phyloP scores from a whole-genome alignment of 2,113 vertebrate genomes.

The Excalfactoria chinensis region DNA sequence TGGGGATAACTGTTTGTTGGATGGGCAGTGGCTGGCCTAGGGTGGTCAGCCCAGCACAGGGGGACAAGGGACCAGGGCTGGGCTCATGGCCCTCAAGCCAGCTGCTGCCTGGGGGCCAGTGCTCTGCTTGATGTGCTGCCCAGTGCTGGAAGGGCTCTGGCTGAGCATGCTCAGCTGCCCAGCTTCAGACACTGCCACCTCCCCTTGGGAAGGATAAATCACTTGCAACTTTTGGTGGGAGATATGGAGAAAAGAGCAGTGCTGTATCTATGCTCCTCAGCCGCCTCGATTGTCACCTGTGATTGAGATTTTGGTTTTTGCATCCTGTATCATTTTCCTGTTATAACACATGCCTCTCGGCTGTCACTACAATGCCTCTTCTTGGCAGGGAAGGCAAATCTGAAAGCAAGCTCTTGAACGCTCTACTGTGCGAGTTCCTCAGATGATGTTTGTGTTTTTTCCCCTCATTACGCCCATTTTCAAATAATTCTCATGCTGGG shows the following conservation, averaged over 20 bases:
- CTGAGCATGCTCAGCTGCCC: neutral
- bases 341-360: constrained; percentile 48
- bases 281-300: constrained; percentile 37
- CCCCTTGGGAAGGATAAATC: neutral
- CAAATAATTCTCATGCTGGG: constrained; percentile 54
- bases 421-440: constrained; percentile 15
- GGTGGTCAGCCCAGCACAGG: neutral
- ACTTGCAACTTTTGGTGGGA: neutral
- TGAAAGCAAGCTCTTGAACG: constrained; percentile 50
- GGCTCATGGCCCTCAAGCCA: accelerated
- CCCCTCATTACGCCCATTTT: neutral
- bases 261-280: neutral
- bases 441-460: constrained; percentile 34
- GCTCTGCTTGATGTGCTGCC: no score
- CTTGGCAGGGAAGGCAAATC: constrained; percentile 46
- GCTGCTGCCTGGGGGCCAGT: accelerated
- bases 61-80: neutral
- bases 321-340: constrained; percentile 50
- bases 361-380: constrained; percentile 44
- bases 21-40: neutral
- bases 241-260: neutral
- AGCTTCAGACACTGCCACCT: neutral
- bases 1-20: neutral
- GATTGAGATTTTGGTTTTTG: constrained; percentile 60
- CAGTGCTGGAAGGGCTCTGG: neutral